phyloP scores from a whole-genome alignment of 2,797 vertebrate species.

The Rhodeus uyekii region DNA sequence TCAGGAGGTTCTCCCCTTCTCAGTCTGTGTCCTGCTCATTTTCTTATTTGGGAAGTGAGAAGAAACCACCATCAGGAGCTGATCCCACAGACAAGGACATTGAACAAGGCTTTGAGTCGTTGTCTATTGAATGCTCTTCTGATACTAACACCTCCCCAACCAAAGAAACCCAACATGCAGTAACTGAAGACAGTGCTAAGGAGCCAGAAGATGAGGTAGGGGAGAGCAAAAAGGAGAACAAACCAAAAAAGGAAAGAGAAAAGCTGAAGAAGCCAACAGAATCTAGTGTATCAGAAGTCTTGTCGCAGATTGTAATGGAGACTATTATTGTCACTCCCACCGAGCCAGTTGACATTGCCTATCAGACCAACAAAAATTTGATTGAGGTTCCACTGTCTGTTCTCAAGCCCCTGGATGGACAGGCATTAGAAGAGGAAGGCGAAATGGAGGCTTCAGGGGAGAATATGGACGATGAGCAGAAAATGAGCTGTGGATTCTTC shows the following conservation, averaged over 20 bases:
- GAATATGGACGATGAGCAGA: slow-evolving; percentile 85
- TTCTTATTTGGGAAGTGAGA: slow-evolving; percentile 88
- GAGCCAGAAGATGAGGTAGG: slow-evolving; percentile 59
- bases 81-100: slow-evolving; percentile 63
- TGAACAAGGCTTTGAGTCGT: slow-evolving; percentile 57
- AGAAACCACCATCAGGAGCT: slow-evolving; percentile 62
- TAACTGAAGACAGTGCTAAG: slow-evolving; percentile 53
- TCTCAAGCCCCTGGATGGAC: slow-evolving; percentile 82
- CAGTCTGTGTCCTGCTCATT: slow-evolving; percentile 87
- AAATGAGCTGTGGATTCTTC: slow-evolving; percentile 93
- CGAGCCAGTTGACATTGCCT: slow-evolving; percentile 71
- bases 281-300: slow-evolving; percentile 85
- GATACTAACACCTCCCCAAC: slow-evolving; percentile 55
- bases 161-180: slow-evolving; percentile 61
- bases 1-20: slow-evolving; percentile 93
- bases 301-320: slow-evolving; percentile 86
- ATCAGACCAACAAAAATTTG: slow-evolving; percentile 79
- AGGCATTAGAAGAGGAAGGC: slow-evolving; percentile 74
- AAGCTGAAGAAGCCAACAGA: slow-evolving; percentile 64
- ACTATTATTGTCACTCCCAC: slow-evolving; percentile 85
- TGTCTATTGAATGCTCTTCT: slow-evolving; percentile 60
- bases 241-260: slow-evolving; percentile 34
- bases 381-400: slow-evolving; percentile 93
- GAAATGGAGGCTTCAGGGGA: slow-evolving; percentile 75
- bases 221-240: slow-evolving; percentile 52